Conservation (phyloP, 2,888 invertebrate genomes). For the Leptinotarsa rubiginosa region DNA sequence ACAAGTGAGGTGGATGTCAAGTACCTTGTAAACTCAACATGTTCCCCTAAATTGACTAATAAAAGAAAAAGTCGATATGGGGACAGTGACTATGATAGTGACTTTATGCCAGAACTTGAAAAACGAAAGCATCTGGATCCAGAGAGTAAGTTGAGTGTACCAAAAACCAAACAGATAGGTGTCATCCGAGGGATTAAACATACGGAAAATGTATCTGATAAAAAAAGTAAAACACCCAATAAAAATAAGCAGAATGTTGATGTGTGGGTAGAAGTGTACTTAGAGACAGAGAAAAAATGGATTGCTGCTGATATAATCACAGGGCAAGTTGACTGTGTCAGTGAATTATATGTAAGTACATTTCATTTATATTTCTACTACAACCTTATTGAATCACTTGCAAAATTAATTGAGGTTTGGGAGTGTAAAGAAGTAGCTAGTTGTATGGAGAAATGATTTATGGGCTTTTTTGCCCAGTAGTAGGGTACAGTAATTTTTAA, state of each 20-base stretch:
- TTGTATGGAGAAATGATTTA: neutral
- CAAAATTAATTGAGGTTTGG: neutral
- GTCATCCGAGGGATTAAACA: conserved; percentile 44
- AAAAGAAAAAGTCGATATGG: conserved; percentile 56
- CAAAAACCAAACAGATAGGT: conserved; percentile 57
- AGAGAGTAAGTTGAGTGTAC: conserved; percentile 54
- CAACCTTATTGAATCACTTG: neutral
- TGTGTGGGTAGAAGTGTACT: conserved; percentile 89
- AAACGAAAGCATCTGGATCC: conserved; percentile 57
- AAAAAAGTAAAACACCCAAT: conserved; percentile 39
- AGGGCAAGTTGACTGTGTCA: conserved; percentile 80
- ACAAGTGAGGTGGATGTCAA: conserved; percentile 18
- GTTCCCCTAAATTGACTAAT: too few relatives aligned
- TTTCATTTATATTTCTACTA: neutral
- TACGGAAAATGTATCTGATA: too few relatives aligned
- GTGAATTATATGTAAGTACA: conserved; percentile 79
- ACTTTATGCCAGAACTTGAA: conserved; percentile 66
- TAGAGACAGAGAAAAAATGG: conserved; percentile 90
- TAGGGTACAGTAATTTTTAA: too few relatives aligned
- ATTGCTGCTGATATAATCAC: conserved; percentile 83
- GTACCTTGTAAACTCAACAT: too few relatives aligned
- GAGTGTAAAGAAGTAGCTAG: too few relatives aligned
- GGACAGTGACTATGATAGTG: conserved; percentile 65
- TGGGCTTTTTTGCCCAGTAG: too few relatives aligned
- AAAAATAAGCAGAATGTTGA: conserved; percentile 70